Evolutionary conservation across 2,797 vertebrate species (phyloP), one percentile per base, ranked within the genome.

Genomic region (Diplodus sargus): DNA sequence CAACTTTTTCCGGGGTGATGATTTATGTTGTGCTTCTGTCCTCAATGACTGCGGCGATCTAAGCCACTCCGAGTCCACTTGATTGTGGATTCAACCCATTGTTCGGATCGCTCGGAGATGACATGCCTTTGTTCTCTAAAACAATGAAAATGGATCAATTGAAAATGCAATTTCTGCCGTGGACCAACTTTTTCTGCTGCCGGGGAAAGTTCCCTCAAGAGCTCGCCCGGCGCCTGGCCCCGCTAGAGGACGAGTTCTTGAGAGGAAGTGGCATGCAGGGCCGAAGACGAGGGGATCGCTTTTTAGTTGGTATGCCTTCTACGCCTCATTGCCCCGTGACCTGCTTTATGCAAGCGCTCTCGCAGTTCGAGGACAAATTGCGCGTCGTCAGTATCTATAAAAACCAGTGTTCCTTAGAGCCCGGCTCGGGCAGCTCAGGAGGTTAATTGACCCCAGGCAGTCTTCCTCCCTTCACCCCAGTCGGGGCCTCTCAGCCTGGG

Each of bases 1-100:
- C 81, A 86, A 86, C 81, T 85, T 92, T 28, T 34, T 34, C 30
- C 30, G 30, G 60, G 64, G 69, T 76, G 80, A 90, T 93, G 92
- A 95, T 96, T 95, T 92, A 94, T 95, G 88, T 87, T 84, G 79
- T 65, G 83, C 77, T 85, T 81, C 78, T 85, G 83, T 88, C 75
- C 77, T 82, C 56, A 51, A 77, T 70, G 81, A 85, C 80, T 88
- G 81, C 53, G 74, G 78, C 53, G 57, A 78, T 78, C 76, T 61
- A 74, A 65, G 74, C 84, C 47, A 48, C 49, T 4, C 4, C 2
- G 28, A 70, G 69, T 70, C 67, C 14, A 64, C 53, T 15, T 62
- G 73, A 85, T 84, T 90, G 71, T 20, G 61, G 64, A 69, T 89
- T 76, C 28, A 34, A 54, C 67, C 81, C 72, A 84, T 91, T 87